These are phyloP conservation scores for Poecilia wingei DNA, from an alignment of 2,797 vertebrate species.

Conservation along the genomic window DNA sequence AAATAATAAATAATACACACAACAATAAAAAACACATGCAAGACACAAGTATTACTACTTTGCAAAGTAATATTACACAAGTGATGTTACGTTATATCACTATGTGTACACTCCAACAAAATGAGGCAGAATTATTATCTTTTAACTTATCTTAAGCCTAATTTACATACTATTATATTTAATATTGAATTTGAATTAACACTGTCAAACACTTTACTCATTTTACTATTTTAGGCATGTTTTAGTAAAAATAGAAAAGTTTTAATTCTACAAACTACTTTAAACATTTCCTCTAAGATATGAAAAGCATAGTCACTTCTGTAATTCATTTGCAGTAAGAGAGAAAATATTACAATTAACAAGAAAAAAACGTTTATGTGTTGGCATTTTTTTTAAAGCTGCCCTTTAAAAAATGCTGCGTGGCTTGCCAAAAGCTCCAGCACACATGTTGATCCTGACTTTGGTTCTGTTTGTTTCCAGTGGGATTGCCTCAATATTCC, in stretches of 20 bases:
- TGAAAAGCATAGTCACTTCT: background rate
- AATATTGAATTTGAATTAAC: background rate
- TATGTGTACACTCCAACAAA: background rate
- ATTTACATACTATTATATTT: background rate
- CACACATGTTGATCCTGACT: background rate
- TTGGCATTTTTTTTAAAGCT: no score
- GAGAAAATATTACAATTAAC: background rate
- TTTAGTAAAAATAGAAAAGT: no score
- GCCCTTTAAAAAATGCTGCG: no score
- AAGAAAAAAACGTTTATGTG: no score
- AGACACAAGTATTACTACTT: background rate
- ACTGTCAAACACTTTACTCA: background rate
- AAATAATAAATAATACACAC: no score
- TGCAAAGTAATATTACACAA: background rate
- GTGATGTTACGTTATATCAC: no score
- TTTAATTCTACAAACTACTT: no score
- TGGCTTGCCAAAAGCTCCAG: no score
- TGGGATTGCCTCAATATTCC: conserved; percentile 92
- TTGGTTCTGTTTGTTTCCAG: conserved; percentile 74
- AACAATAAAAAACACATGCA: background rate
- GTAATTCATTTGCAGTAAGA: background rate
- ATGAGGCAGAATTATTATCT: background rate
- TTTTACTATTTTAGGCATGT: background rate
- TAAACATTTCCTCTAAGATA: background rate
- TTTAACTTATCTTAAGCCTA: background rate